phyloP scores from a whole-genome alignment of 2,888 invertebrate genomes.

The Ferrisia virgata region DNA sequence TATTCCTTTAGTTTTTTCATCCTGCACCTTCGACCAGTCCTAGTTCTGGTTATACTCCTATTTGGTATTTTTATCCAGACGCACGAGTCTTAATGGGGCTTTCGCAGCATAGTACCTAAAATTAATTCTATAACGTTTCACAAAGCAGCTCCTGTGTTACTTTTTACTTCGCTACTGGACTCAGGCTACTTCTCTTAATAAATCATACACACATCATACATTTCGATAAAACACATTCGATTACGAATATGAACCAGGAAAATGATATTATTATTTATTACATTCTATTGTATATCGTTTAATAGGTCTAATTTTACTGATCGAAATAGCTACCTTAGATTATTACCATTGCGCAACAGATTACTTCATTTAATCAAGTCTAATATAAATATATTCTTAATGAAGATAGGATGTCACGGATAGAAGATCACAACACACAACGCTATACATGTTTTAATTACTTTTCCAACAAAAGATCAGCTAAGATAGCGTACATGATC shows the following conservation, averaged over 20 bases:
- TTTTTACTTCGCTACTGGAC: no score
- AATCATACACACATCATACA: not conserved
- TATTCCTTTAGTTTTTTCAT: no score
- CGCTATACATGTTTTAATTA: not conserved
- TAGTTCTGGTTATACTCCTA: no score
- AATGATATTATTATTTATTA: not conserved
- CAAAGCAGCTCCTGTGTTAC: no score
- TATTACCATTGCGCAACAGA: not conserved
- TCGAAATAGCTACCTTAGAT: not conserved
- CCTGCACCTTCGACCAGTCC: no score
- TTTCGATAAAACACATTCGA: no score
- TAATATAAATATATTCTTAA: not conserved
- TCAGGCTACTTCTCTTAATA: not conserved
- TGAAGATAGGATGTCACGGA: slow-evolving; percentile 13
- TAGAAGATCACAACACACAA: not conserved
- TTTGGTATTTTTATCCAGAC: no score
- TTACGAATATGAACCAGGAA: not conserved
- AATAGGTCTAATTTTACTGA: not conserved
- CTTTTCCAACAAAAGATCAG: not conserved
- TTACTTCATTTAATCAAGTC: not conserved
- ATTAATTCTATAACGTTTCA: no score
- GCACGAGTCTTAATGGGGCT: no score
- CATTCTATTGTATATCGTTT: not conserved
- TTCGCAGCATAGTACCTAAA: no score
- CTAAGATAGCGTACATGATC: not conserved